A percentile compares a stretch with the other conserved stretches of the same genome.
These are phyloP conservation scores for Cyclina sinensis DNA, from an alignment of 1,140 invertebrate genomes.

Conservation along the genomic window DNA sequence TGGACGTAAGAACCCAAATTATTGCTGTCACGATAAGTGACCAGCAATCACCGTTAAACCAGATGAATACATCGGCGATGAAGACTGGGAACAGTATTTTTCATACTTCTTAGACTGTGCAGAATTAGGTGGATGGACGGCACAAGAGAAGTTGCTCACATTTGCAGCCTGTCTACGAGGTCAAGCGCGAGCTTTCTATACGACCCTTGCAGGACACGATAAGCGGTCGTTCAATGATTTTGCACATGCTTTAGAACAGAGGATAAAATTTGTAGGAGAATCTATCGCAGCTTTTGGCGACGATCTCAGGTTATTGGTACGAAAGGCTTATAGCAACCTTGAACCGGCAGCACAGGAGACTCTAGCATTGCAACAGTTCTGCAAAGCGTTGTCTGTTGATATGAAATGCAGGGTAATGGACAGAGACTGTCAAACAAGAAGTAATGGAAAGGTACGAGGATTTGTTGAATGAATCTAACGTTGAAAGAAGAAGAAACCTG, in stretches of 20 bases:
- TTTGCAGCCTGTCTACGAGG: background rate
- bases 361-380: constrained; percentile 19
- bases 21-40: background rate
- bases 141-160: background rate
- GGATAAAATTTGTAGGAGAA: background rate
- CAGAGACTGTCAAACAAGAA: too few species aligned
- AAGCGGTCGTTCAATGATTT: background rate
- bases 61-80: background rate
- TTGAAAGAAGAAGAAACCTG: too few species aligned
- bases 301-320: too few species aligned
- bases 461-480: too few species aligned
- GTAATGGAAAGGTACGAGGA: background rate
- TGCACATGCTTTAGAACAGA: background rate
- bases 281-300: too few species aligned
- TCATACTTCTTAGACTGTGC: background rate
- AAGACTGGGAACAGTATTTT: too few species aligned
- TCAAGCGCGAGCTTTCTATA: constrained; percentile 22
- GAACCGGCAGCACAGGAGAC: background rate
- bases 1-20: too few species aligned
- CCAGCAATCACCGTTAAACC: background rate
- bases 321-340: too few species aligned
- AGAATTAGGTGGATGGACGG: background rate
- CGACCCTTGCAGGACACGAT: background rate
- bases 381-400: background rate
- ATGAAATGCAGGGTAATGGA: too few species aligned